Evolutionary conservation across 2,113 vertebrate species (phyloP).

Genomic region (Myotis lucifugus): DNA sequence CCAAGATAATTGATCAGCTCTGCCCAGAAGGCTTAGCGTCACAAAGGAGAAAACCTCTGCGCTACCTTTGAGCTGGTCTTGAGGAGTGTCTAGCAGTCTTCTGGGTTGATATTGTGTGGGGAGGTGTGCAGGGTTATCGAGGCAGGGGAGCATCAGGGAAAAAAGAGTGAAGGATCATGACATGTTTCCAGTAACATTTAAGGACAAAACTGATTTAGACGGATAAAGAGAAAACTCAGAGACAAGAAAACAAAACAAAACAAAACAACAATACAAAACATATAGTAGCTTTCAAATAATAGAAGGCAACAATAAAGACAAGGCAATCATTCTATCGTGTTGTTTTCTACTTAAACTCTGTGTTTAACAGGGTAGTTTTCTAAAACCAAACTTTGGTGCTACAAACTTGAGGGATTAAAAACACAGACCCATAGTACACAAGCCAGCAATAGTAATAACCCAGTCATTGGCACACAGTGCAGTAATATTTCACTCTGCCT

Average conservation of each 20-base stretch:
- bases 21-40: not conserved
- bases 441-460: not conserved
- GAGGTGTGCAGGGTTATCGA: not conserved
- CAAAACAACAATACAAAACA: not conserved
- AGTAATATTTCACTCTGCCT: not conserved
- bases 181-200: not conserved
- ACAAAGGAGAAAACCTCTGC: not conserved
- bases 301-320: not conserved
- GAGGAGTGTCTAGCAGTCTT: not conserved
- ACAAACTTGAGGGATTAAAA: slow-evolving; percentile 19
- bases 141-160: not conserved
- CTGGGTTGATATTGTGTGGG: not conserved
- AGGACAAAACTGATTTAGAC: not conserved
- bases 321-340: not conserved
- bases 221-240: not conserved
- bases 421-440: slow-evolving; percentile 15
- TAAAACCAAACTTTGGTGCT: not conserved
- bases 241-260: not conserved
- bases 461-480: not conserved
- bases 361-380: not conserved
- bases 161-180: not conserved
- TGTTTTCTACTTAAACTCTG: not conserved
- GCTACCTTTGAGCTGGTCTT: not conserved
- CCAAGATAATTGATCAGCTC: not conserved
- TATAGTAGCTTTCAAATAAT: not conserved